These are phyloP conservation scores for Neuroscelio doddi DNA, from an alignment of 2,888 invertebrate genomes.

Conservation along the genomic window DNA sequence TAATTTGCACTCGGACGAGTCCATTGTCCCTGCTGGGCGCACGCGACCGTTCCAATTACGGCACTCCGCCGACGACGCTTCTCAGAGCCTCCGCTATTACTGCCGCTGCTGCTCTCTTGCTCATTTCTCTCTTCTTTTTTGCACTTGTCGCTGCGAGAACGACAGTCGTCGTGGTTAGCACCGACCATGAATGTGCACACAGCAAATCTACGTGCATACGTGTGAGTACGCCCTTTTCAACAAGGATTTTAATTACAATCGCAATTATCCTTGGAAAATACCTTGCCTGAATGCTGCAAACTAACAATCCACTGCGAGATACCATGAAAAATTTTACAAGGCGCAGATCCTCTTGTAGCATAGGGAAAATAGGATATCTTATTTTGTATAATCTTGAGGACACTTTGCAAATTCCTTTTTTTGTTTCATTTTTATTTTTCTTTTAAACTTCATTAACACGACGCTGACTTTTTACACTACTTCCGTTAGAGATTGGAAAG, in stretches of 20 bases:
- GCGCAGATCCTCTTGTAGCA: slow-evolving; percentile 2
- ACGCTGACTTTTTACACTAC: too few species aligned
- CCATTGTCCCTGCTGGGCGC: slow-evolving; percentile 66
- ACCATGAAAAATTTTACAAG: slow-evolving; percentile 15
- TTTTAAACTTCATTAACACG: slow-evolving; percentile 51
- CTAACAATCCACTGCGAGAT: slow-evolving; percentile 55
- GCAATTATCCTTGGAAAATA: slow-evolving; percentile 62
- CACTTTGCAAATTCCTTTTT: slow-evolving; percentile 10
- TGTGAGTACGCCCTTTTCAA: slow-evolving; percentile 53
- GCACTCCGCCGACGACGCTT: slow-evolving; percentile 53
- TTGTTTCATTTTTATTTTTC: not conserved
- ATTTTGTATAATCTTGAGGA: slow-evolving; percentile 40
- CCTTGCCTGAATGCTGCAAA: slow-evolving; percentile 56
- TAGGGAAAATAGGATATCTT: slow-evolving; percentile 26
- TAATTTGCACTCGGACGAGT: slow-evolving; percentile 69
- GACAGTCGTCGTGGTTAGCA: not conserved
- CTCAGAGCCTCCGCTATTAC: slow-evolving; percentile 21
- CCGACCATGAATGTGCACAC: slow-evolving; percentile 1
- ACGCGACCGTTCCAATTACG: slow-evolving; percentile 70
- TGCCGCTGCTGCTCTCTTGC: slow-evolving; percentile 34
- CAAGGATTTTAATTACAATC: slow-evolving; percentile 69
- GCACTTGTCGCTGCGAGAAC: slow-evolving; percentile 30
- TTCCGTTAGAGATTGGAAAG: too few species aligned
- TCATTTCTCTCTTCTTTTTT: slow-evolving; percentile 53
- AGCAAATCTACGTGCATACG: slow-evolving; percentile 9